Evolutionary conservation across 2,113 vertebrate species (phyloP).

Genomic region (Pyxicephalus adspersus): DNA sequence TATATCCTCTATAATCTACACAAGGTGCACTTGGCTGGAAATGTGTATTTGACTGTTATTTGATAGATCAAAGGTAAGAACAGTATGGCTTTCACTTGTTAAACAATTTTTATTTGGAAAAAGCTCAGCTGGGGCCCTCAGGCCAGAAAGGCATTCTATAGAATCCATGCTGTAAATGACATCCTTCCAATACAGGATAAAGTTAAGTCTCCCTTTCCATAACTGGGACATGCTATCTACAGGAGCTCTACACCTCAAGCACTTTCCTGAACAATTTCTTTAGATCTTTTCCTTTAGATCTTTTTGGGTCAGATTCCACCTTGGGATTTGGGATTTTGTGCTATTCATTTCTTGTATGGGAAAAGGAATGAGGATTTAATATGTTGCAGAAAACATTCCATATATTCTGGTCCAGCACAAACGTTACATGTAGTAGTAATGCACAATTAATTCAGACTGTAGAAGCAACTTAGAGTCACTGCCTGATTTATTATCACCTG

Average conservation of each 20-base stretch:
- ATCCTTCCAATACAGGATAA: constrained; percentile 27
- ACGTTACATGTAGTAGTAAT: too few species aligned
- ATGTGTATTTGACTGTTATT: constrained; percentile 1
- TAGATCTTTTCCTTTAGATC: constrained; percentile 25
- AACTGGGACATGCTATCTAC: not conserved
- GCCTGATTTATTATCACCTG: too few species aligned
- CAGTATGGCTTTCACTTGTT: not conserved
- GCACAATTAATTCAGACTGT: too few species aligned
- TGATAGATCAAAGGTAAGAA: not conserved
- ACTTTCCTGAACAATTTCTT: constrained; percentile 19
- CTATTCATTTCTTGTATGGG: constrained; percentile 12
- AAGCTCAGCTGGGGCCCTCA: not conserved
- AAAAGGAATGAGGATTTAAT: constrained; percentile 8
- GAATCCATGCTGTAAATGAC: constrained; percentile 20
- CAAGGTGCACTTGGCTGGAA: not conserved
- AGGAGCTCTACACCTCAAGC: not conserved
- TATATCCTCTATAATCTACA: not conserved
- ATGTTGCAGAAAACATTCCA: not conserved
- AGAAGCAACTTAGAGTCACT: too few species aligned
- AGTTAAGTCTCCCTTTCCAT: not conserved
- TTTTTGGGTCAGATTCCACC: not conserved
- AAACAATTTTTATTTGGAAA: constrained; percentile 14
- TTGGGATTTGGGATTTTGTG: constrained; percentile 15
- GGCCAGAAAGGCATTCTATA: not conserved
- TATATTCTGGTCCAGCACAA: too few species aligned